Base-by-base conservation (phyloP, 2,113 vertebrate genomes). In the Seriola quinqueradiata region DNA sequence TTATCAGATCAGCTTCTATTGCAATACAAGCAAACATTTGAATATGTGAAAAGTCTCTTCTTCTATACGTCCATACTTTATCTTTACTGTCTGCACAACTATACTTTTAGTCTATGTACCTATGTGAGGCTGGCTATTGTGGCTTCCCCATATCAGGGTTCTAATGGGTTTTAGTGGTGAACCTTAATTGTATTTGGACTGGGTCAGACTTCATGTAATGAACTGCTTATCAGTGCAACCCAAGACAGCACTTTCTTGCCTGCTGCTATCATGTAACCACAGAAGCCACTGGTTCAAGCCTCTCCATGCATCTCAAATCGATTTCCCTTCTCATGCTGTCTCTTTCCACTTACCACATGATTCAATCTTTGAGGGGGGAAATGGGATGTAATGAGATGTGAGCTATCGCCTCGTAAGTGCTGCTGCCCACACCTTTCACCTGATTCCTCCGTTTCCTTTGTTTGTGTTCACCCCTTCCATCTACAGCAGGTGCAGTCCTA, bases 141-240 rank as follows among this genome's bases (percentile, higher is more conserved):
- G 73, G 50, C 76, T 70, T 79, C n/a, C 65, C 40, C 68, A 32
- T 66, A 80, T 86, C 25, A 59, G 32, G 44, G 57, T 57, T 50
- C 84, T 92, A 91, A 89, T 89, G 75, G 85, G 82, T 79, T 91
- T 90, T 65, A 81, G 90, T 63, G 86, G 91, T 89, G 11, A 87
- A 80, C 74, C 73, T 23, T 90, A 92, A 93, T 93, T 76, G 44
- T 72, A 84, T 94, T 93, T 86, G 67, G 36, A 70, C 32, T 66
- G 74, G 79, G 81, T 82, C 77, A 67, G 85, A 54, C 82, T 76
- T 77, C 82, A 83, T 70, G 68, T 92, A 92, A 95, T 92, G 82
- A 94, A 92, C 89, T 66, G 70, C 81, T 88, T 83, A 91, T 83
- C 84, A 32, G 70, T 86, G 93, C 81, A 95, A 94, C 90, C 70